Base-by-base conservation (phyloP, 1,140 invertebrate genomes). In the Trypoxylus dichotomus region DNA sequence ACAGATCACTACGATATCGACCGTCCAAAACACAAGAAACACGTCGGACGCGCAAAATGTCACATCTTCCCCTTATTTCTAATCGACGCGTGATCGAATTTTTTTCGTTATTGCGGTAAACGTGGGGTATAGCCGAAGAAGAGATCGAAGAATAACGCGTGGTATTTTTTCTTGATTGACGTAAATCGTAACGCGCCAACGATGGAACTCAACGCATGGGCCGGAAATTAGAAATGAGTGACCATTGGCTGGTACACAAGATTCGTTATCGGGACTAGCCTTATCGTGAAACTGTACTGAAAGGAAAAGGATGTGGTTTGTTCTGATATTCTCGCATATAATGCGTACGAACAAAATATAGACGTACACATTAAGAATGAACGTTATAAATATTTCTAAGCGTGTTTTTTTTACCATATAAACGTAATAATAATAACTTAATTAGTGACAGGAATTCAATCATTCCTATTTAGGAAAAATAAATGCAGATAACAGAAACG, bases 191-290 rank as follows among this genome's bases (percentile, higher is more conserved):
- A 68, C 24, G 60, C 60, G 60, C 11, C 60, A 68, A 29, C 19
- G 60, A 29, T 68, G 60, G 60, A 68, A 27, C 25, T 68, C 24
- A 7, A 7, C 25, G 25, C 25, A 68, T 24, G 25, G 3, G 27
- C 58, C 60, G 60, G 60, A 68, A 68, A 68, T 68, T 68, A 68
- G 60, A 68, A 68, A 68, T 24, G 60, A 68, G 60, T 68, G 60
- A 68, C 60, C 60, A 68, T 68, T 68, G 60, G 60, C 60, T 68
- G 60, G 60, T 68, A 68, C 27, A 68, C 13, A 68, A 68, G 60
- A 68, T 68, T 68, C 21, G 21, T 68, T 68, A 68, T 68, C 60
- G 60, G 6, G 19, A 27, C 24, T 54, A 25, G 21, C 27, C 27
- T 68, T 68, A 68, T 68, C 60, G 27, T 27, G 7, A 27, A 21